These are phyloP conservation scores for Condylura cristata DNA, from an alignment of 2,113 vertebrate species.

Conservation along the genomic window DNA sequence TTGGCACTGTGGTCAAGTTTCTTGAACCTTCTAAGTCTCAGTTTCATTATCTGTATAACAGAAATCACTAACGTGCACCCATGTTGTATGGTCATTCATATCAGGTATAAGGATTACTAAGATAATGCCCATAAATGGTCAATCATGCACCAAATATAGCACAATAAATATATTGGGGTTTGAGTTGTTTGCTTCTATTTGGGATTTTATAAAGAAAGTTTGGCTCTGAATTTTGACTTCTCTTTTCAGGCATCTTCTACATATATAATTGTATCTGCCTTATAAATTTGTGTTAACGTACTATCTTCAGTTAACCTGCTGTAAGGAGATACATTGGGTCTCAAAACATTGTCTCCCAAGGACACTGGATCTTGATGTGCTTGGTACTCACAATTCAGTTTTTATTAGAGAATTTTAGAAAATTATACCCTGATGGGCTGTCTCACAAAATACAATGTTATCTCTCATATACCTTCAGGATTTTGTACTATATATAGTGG, in stretches of 20 bases:
- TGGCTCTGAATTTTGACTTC: not conserved
- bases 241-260: not conserved
- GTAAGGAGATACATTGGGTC: not conserved
- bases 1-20: not conserved
- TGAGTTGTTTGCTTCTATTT: not conserved
- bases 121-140: not conserved
- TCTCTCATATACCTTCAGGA: not conserved
- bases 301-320: not conserved
- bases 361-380: not conserved
- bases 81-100: not conserved
- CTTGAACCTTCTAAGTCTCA: not conserved
- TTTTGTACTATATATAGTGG: no score
- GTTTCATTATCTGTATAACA: not conserved
- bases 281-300: not conserved
- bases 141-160: no score
- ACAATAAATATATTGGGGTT: not conserved
- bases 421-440: not conserved
- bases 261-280: not conserved
- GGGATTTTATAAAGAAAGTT: not conserved
- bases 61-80: no score
- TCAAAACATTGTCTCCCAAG: not conserved
- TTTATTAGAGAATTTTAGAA: not conserved
- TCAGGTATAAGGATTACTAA: not conserved
- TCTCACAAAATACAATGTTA: not conserved
- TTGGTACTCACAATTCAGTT: not conserved